Percentiles rank a stretch among this genome's conserved stretches.
Conservation (phyloP, 1,140 invertebrate species). For the Delia radicum region DNA sequence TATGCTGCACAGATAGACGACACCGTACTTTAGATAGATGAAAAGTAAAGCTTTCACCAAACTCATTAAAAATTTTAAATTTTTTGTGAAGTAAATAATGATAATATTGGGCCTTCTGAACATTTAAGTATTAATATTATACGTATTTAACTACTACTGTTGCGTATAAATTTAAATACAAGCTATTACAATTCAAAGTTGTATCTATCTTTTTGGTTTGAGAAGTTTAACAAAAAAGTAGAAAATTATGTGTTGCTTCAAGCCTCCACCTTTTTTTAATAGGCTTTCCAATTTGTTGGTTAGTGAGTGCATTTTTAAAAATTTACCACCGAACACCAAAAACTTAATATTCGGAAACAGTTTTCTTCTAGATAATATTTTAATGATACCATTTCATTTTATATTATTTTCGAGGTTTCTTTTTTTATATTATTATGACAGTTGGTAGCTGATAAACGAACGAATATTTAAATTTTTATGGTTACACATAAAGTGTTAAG, state of each 20-base stretch:
- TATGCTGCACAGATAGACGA: no score
- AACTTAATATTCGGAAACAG: neutral
- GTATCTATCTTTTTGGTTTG: neutral
- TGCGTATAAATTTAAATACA: slow-evolving; percentile 2
- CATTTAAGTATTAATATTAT: neutral
- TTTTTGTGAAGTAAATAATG: no score
- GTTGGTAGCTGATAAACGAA: neutral
- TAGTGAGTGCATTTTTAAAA: neutral
- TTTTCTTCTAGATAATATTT: neutral
- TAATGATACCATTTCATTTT: neutral
- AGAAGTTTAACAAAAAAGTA: neutral
- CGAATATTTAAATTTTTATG: neutral
- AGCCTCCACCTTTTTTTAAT: neutral
- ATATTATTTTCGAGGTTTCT: neutral
- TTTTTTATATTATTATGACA: slow-evolving; percentile 5
- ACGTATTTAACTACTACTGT: neutral
- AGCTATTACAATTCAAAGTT: neutral
- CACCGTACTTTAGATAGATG: no score
- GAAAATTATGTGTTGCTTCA: neutral
- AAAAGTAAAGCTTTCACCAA: no score
- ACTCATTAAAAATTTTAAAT: no score
- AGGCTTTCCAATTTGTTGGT: neutral
- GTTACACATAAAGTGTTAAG: neutral
- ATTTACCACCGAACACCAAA: no score
- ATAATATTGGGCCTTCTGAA: no score